Evolutionary conservation across 2,113 vertebrate genomes (phyloP), one percentile per base, ranked within the genome.

Genomic region (Poecile atricapillus): DNA sequence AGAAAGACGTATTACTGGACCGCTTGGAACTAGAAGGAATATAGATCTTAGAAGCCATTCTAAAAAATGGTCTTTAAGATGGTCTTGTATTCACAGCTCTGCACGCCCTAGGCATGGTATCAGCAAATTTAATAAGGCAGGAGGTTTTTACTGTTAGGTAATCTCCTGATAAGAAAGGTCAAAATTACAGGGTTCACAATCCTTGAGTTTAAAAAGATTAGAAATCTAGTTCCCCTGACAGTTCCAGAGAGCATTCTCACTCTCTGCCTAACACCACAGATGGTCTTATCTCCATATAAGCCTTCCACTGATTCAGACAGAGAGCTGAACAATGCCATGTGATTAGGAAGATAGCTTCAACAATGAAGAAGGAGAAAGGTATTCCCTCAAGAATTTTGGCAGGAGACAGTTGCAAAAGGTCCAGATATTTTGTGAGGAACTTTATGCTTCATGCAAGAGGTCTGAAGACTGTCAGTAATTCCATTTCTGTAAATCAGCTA

Each of bases 201-300:
- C 53, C 39, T 74, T 3, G 6, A 24, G 41, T 70, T 89, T 62
- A 77, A 88, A 80, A 80, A 69, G 17, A 69, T 62, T 35, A 85
- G 58, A 87, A 71, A 62, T 79, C 33, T 76, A 79, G 74, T 68
- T 60, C 46, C 21, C 19, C 18, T 93, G 87, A 65, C 69, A 93
- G 65, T 87, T 94, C 87, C 81, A 93, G 83, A 84, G 85, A 91
- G 18, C 12, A 37, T 90, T 96, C 58, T 82, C 53, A 53, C 74
- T 83, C 67, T 69, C 44, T 87, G 69, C 78, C 74, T 91, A 50
- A 60, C 47, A 91, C 62, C 41, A 87, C 84, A 89, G 78, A 75
- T 93, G 89, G 89, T 78, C 49, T 79, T 91, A 84, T 76, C 78
- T 90, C 65, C 63, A 46, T 35, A 5, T 63, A 77, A 90, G 11